Evolutionary conservation across 2,113 vertebrate genomes (phyloP).

Genomic region (Echinops telfairi): DNA sequence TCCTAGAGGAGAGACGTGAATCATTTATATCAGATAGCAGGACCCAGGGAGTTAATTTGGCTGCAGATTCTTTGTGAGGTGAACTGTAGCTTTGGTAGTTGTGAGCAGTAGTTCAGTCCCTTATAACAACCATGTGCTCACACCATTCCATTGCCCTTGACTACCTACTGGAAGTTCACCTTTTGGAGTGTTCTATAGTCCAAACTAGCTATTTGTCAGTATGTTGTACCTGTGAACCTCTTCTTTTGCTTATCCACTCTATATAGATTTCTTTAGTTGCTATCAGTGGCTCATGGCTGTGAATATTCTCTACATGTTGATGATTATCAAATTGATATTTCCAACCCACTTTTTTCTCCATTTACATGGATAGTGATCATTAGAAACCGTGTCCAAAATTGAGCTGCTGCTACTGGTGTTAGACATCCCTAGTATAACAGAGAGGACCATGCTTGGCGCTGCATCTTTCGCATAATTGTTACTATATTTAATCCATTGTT

Average conservation of each 20-base stretch:
- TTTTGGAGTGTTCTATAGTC: not conserved
- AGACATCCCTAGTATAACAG: no score
- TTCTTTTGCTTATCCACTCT: not conserved
- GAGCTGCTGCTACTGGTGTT: not conserved
- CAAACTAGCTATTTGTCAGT: not conserved
- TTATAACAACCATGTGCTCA: not conserved
- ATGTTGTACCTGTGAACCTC: not conserved
- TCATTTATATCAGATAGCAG: slow-evolving; percentile 37
- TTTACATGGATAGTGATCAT: not conserved
- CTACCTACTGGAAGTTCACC: not conserved
- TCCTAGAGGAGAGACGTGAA: slow-evolving; percentile 39
- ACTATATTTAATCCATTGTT: no score
- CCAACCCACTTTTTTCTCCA: not conserved
- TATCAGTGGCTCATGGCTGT: not conserved
- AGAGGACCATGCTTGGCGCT: no score
- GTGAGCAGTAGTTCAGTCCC: not conserved
- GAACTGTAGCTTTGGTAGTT: not conserved
- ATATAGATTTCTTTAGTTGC: not conserved
- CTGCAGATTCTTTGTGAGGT: not conserved
- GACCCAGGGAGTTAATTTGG: slow-evolving; percentile 30
- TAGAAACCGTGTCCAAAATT: not conserved
- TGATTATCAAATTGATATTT: not conserved
- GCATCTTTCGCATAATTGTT: no score
- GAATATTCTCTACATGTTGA: not conserved
- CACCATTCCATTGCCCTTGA: not conserved